Evolutionary conservation across 2,888 invertebrate species (phyloP).

Genomic region (Napeogenes sylphis): DNA sequence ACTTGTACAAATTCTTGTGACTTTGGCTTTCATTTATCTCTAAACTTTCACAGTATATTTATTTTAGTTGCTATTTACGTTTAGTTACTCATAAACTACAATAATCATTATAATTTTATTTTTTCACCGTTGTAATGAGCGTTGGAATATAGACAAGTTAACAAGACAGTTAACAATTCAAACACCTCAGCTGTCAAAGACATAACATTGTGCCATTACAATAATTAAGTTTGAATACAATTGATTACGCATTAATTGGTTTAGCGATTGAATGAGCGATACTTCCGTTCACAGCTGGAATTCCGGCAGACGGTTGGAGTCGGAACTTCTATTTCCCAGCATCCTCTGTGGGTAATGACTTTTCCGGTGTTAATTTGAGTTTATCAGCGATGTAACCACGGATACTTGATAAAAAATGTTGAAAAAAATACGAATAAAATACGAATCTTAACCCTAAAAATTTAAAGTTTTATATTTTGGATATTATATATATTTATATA

Average conservation of each 20-base stretch:
- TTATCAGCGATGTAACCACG: conserved; percentile 11
- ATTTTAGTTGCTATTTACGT: too few relatives aligned
- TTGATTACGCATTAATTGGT: conserved; percentile 10
- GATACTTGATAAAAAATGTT: not conserved
- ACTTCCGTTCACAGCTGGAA: conserved; percentile 60
- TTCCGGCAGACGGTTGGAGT: conserved; percentile 53
- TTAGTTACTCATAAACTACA: too few relatives aligned
- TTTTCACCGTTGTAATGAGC: too few relatives aligned
- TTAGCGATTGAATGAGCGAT: conserved; percentile 43
- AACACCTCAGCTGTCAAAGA: not conserved
- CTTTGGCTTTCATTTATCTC: too few relatives aligned
- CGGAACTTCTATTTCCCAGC: conserved; percentile 56
- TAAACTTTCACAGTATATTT: too few relatives aligned
- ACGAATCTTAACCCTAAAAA: not conserved
- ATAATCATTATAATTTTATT: too few relatives aligned
- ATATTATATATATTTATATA: too few relatives aligned
- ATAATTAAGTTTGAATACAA: conserved; percentile 6
- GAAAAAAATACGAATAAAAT: not conserved
- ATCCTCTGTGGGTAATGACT: conserved; percentile 48
- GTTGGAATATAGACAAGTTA: not conserved
- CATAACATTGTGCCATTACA: not conserved
- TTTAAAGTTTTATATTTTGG: too few relatives aligned
- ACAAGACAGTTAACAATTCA: not conserved
- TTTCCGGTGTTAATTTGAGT: conserved; percentile 54
- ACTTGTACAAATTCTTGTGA: too few relatives aligned